Percentiles rank a stretch among this genome's conserved stretches.
Conservation (phyloP, 2,113 vertebrate genomes). For the Micromys minutus region DNA sequence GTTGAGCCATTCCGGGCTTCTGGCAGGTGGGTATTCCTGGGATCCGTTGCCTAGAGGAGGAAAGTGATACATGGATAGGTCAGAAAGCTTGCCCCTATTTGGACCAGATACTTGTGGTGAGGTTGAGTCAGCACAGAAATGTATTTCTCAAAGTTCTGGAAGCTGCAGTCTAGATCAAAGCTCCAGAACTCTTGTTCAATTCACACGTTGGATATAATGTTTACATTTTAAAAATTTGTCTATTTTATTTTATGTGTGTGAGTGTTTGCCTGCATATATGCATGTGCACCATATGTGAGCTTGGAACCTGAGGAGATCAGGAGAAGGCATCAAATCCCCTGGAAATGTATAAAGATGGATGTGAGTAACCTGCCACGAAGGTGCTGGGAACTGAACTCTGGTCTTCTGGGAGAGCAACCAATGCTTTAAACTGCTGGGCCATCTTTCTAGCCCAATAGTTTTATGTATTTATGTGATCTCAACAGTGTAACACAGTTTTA, state of each 20-base stretch:
- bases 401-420: not conserved
- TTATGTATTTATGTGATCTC: not conserved
- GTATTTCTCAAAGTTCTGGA: not conserved
- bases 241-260: not conserved
- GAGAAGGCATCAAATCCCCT: not conserved
- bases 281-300: not conserved
- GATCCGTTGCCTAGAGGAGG: not conserved
- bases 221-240: not conserved
- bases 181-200: not conserved
- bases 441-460: not conserved
- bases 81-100: not conserved
- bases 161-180: not conserved
- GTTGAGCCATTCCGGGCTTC: not conserved
- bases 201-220: not conserved
- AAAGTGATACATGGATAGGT: not conserved
- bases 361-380: not conserved
- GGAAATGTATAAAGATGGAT: not conserved
- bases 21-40: not conserved
- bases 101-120: not conserved
- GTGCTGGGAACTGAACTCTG: not conserved
- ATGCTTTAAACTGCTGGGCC: not conserved
- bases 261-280: not conserved
- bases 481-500: not conserved
- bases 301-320: not conserved
- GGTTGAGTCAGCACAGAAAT: not conserved